phyloP scores from a whole-genome alignment of 2,888 invertebrate species.

The Hirtodrosophila duncani region DNA sequence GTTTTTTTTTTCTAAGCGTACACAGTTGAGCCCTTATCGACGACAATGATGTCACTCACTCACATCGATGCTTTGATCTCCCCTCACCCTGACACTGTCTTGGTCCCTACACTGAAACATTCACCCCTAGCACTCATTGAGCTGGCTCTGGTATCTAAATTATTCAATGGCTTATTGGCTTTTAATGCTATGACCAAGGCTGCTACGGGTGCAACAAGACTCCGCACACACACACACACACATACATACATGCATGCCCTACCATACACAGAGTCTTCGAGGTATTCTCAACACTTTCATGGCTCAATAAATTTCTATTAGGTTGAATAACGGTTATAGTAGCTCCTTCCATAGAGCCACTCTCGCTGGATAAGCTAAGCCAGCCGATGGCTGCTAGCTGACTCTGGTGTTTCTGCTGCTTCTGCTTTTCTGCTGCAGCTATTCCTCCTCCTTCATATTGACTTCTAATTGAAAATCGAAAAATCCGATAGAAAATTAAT shows the following conservation, averaged over 20 bases:
- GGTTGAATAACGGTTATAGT: conserved; percentile 19
- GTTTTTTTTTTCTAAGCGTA: too few relatives aligned
- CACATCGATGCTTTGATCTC: too few relatives aligned
- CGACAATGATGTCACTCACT: conserved; percentile 5
- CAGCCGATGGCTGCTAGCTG: too few relatives aligned
- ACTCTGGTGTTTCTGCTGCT: conserved; percentile 7
- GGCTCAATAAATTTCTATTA: conserved; percentile 71
- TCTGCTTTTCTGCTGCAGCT: conserved; percentile 18
- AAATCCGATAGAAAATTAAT: conserved; percentile 74
- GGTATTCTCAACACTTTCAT: conserved; percentile 69
- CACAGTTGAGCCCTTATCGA: too few relatives aligned
- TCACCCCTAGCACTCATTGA: neutral
- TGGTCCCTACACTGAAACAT: too few relatives aligned
- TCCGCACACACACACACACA: conserved; percentile 5
- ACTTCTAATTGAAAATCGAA: conserved; percentile 76
- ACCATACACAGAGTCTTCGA: conserved; percentile 8
- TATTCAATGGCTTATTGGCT: conserved; percentile 66
- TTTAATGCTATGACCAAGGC: conserved; percentile 50
- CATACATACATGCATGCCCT: conserved; percentile 1
- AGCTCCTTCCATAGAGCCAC: neutral
- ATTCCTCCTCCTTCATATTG: conserved; percentile 46
- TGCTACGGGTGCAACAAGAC: too few relatives aligned
- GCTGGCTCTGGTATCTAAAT: conserved; percentile 19
- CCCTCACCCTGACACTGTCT: neutral
- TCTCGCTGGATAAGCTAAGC: too few relatives aligned